These are phyloP conservation scores for Neodiprion lecontei DNA, from an alignment of 1,140 invertebrate genomes.

Conservation along the genomic window DNA sequence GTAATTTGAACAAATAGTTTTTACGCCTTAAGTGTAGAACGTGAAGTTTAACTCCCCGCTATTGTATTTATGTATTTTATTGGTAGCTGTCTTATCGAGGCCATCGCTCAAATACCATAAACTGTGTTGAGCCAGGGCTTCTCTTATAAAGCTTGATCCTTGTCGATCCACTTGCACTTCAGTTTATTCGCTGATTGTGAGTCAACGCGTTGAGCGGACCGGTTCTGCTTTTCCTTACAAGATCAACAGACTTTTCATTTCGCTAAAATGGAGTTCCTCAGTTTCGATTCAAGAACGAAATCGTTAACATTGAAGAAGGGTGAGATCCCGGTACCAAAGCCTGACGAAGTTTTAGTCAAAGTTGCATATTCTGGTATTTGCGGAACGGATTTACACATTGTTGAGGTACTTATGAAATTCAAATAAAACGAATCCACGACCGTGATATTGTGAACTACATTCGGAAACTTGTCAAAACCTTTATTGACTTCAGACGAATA, in stretches of 20 bases:
- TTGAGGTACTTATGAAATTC: constrained; percentile 58
- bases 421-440: no score
- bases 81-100: not conserved
- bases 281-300: constrained; percentile 61
- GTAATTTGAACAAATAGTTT: no score
- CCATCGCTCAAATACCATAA: not conserved
- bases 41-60: not conserved
- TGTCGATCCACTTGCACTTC: not conserved
- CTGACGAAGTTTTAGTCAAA: constrained; percentile 65
- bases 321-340: constrained; percentile 58
- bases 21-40: no score
- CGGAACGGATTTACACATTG: constrained; percentile 80
- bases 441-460: not conserved
- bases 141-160: not conserved
- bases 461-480: not conserved
- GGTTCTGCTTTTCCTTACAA: not conserved
- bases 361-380: constrained; percentile 75
- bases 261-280: constrained; percentile 64
- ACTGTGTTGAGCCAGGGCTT: not conserved
- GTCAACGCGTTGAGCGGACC: not conserved
- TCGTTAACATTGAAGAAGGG: constrained; percentile 58
- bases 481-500: no score
- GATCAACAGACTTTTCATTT: not conserved
- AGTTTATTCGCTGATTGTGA: not conserved
- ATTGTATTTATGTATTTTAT: not conserved